Evolutionary conservation across 1,140 invertebrate genomes (phyloP).

Genomic region (Homarus americanus): DNA sequence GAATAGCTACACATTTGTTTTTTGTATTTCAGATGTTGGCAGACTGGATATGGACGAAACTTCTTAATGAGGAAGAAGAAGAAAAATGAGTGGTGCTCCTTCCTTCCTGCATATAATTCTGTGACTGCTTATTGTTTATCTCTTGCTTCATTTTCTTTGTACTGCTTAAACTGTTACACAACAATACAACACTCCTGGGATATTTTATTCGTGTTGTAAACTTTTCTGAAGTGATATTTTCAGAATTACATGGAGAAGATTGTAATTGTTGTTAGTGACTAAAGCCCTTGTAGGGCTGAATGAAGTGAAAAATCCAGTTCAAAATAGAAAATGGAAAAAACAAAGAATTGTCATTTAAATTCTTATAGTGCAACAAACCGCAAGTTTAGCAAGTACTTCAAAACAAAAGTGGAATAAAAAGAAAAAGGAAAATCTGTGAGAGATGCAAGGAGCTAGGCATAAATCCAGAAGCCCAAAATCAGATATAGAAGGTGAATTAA

Average conservation of each 20-base stretch:
- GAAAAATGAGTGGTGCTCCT: conserved; percentile 54
- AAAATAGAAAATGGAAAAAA: conserved; percentile 49
- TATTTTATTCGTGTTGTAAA: conserved; percentile 19
- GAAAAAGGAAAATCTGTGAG: conserved; percentile 40
- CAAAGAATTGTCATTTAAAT: conserved; percentile 37
- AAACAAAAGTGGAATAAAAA: conserved; percentile 52
- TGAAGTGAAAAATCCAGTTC: not conserved
- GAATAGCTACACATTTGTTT: not conserved
- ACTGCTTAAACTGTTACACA: not conserved
- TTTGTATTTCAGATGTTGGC: conserved; percentile 59
- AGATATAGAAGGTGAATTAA: not conserved
- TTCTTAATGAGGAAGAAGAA: conserved; percentile 64
- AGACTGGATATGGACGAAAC: conserved; percentile 58
- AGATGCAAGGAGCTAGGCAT: conserved; percentile 19
- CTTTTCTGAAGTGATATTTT: not conserved
- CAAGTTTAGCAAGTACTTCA: conserved; percentile 11
- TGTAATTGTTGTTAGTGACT: conserved; percentile 25
- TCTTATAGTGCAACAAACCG: conserved; percentile 23
- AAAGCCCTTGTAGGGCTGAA: not conserved
- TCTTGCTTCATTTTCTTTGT: not conserved
- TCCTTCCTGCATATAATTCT: not conserved
- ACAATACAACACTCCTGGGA: not conserved
- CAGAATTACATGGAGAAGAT: not conserved
- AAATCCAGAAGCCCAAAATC: conserved; percentile 39
- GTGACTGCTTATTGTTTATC: not conserved